Evolutionary conservation across 2,113 vertebrate species (phyloP), one percentile per base, ranked within the genome.

Genomic region (Enhydra lutris): DNA sequence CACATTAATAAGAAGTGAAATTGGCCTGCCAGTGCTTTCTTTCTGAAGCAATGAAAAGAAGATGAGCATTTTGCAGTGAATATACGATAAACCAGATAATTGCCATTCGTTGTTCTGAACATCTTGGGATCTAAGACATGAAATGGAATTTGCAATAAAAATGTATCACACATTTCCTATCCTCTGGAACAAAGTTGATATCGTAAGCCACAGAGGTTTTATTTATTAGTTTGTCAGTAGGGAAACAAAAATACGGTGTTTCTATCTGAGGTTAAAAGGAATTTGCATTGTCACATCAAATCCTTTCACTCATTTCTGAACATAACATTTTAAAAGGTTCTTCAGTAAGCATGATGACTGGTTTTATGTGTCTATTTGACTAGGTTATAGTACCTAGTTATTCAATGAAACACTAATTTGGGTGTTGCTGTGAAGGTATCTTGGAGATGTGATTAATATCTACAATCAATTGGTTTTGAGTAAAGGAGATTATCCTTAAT

Each of bases 51-150:
- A 80, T 93, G 94, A 98, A 97, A 98, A 98, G 98, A 98, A 98
- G 98, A 98, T 87, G 57, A 97, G 96, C 89, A 67, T 88, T 98
- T 97, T 97, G 94, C 88, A 98, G 95, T 97, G 97, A 98, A 98
- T 98, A 97, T 97, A 98, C 97, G 97, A 73, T 98, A 98, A 98
- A 98, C 98, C 98, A 97, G 94, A 89, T 98, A 98, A 98, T 98
- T 98, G 97, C 92, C 88, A 36, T 97, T 97, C 74, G 59, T 97
- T 90, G 80, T 98, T 97, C 96, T 76, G 71, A 98, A 96, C 80
- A 74, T 98, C 98, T 98, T 95, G 89, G 92, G 97, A 98, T 98
- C 98, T 97, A 98, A 98, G 94, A 85, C 90, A 82, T 98, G 96
- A 98, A 98, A 98, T 98, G 90, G 97, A 98, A 98, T 98, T 98